These are phyloP conservation scores for Embiotoca jacksoni DNA, from an alignment of 2,113 vertebrate genomes.

Conservation along the genomic window DNA sequence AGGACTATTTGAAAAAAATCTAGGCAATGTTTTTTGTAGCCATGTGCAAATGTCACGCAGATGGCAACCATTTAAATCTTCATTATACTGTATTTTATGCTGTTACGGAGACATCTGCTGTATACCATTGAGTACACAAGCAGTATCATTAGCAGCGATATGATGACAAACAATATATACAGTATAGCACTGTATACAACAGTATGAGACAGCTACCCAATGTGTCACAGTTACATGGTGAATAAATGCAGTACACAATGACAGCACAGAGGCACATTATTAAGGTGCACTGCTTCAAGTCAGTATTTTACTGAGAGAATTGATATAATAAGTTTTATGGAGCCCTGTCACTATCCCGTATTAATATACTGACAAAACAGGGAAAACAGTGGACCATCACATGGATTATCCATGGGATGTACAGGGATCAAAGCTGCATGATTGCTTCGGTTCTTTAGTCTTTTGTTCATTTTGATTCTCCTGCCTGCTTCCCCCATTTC, in stretches of 20 bases:
- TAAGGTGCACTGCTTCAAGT: constrained; percentile 12
- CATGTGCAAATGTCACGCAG: too few relatives aligned
- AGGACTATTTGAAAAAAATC: too few relatives aligned
- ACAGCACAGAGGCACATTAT: background rate
- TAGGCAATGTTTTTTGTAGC: too few relatives aligned
- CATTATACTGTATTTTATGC: too few relatives aligned
- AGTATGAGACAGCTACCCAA: background rate
- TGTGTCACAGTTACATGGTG: constrained; percentile 1
- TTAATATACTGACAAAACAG: constrained; percentile 74
- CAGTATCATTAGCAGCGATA: background rate
- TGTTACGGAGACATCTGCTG: too few relatives aligned
- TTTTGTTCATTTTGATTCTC: constrained; percentile 60
- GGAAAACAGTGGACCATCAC: constrained; percentile 57
- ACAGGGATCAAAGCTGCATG: constrained; percentile 52
- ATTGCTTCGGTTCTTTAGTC: constrained; percentile 61
- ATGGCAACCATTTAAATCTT: too few relatives aligned
- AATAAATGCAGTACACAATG: constrained; percentile 15
- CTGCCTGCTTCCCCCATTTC: constrained; percentile 19
- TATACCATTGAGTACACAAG: background rate
- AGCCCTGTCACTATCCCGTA: constrained; percentile 53
- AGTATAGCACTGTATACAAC: background rate
- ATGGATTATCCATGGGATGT: constrained; percentile 68
- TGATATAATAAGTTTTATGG: constrained; percentile 52
- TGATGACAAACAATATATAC: background rate
- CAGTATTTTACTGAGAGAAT: constrained; percentile 32